A percentile compares a stretch with the other conserved stretches of the same genome.
phyloP scores from a whole-genome alignment of 2,888 invertebrate species.

The Drosophila suboccidentalis region DNA sequence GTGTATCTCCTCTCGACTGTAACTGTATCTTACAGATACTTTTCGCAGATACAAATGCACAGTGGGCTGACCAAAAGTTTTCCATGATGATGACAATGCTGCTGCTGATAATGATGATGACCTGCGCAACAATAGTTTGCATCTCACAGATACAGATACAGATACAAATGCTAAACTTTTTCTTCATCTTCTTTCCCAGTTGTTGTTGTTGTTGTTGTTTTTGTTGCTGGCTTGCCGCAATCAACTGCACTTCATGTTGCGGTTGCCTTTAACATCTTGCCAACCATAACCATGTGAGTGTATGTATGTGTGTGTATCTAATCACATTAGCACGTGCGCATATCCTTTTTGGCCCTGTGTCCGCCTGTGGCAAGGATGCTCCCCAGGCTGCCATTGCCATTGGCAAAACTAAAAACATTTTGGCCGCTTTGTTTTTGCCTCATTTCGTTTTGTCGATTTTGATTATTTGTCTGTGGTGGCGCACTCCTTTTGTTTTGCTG shows the following conservation, averaged over 20 bases:
- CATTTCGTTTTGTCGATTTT: slow-evolving; percentile 79
- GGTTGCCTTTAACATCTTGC: slow-evolving; percentile 66
- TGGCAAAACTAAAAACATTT: slow-evolving; percentile 75
- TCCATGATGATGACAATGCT: slow-evolving; percentile 28
- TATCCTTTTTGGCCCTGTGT: slow-evolving; percentile 62
- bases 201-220: neutral
- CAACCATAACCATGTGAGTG: slow-evolving; percentile 22
- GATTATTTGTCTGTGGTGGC: slow-evolving; percentile 77
- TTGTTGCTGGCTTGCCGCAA: slow-evolving; percentile 66
- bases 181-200: neutral
- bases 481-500: slow-evolving; percentile 50
- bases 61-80: slow-evolving; percentile 61
- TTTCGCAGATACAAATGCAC: slow-evolving; percentile 28
- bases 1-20: neutral
- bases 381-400: slow-evolving; percentile 67
- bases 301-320: slow-evolving; percentile 59
- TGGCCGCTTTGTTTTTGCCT: slow-evolving; percentile 77
- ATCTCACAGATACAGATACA: slow-evolving; percentile 62
- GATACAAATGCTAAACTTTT: slow-evolving; percentile 54
- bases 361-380: slow-evolving; percentile 26
- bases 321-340: slow-evolving; percentile 81
- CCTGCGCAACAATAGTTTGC: slow-evolving; percentile 78
- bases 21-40: slow-evolving; percentile 51
- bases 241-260: slow-evolving; percentile 82
- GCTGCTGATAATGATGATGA: slow-evolving; percentile 58